Conservation (phyloP, 30 jellyfish, hydroid and myxozoan genomes). For the Chrysaora quinquecirrha region DNA sequence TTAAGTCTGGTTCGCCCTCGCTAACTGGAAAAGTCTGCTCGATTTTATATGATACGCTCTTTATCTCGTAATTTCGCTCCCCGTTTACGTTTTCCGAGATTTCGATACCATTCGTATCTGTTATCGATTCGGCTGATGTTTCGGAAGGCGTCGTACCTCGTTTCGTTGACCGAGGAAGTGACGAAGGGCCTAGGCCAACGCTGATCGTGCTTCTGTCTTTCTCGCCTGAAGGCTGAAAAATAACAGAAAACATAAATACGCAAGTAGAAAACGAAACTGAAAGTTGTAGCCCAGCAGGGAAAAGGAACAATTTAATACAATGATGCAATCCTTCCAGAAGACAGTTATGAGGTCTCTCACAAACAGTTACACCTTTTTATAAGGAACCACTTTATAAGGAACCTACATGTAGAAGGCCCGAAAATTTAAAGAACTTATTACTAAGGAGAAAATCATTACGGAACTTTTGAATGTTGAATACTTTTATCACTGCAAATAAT, state of each 20-base stretch:
- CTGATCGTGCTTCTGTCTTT: conserved; percentile 46
- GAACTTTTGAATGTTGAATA: too few relatives aligned
- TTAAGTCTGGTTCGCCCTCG: neutral
- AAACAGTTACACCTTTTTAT: too few relatives aligned
- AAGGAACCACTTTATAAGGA: too few relatives aligned
- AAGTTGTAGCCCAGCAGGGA: too few relatives aligned
- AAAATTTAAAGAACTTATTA: too few relatives aligned
- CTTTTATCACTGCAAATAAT: too few relatives aligned
- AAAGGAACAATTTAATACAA: too few relatives aligned
- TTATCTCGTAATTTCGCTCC: conserved; percentile 52
- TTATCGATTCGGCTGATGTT: conserved; percentile 42
- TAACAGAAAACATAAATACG: too few relatives aligned
- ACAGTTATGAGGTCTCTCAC: too few relatives aligned
- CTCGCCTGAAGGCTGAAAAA: conserved; percentile 60
- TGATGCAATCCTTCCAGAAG: too few relatives aligned
- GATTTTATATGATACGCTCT: conserved; percentile 54
- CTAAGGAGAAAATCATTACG: too few relatives aligned
- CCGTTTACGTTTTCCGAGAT: conserved; percentile 22
- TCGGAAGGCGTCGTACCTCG: conserved; percentile 26
- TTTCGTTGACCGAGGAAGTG: conserved; percentile 66
- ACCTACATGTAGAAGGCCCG: too few relatives aligned
- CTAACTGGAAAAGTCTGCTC: conserved; percentile 38
- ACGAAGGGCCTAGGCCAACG: conserved; percentile 26
- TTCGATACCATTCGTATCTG: conserved; percentile 42
- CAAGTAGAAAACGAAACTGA: neutral